Evolutionary conservation across 2,797 vertebrate genomes (phyloP).

Genomic region (Mareca penelope): DNA sequence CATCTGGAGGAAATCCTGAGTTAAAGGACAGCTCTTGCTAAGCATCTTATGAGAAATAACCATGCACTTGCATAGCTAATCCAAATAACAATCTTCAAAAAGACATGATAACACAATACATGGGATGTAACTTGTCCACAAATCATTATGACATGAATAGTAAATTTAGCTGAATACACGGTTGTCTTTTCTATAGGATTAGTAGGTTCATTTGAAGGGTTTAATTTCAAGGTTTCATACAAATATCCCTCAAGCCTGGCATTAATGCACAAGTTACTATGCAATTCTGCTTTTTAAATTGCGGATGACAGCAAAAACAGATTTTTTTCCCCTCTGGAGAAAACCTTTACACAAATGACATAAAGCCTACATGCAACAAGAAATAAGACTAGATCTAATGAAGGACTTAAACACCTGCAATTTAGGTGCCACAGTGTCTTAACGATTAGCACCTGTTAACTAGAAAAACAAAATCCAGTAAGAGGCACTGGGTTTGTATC

Average conservation of each 20-base stretch:
- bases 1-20: slow-evolving; percentile 18
- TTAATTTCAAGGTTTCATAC: slow-evolving; percentile 44
- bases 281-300: slow-evolving; percentile 38
- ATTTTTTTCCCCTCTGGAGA: background rate
- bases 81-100: slow-evolving; percentile 46
- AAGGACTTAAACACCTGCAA: background rate
- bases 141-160: slow-evolving; percentile 56
- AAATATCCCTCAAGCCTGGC: slow-evolving; percentile 28
- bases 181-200: slow-evolving; percentile 61
- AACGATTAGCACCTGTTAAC: background rate
- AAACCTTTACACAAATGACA: background rate
- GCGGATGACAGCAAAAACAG: slow-evolving; percentile 1
- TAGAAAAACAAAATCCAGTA: background rate
- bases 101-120: slow-evolving; percentile 27
- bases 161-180: slow-evolving; percentile 45
- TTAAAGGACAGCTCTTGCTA: slow-evolving; percentile 26
- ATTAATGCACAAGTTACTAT: slow-evolving; percentile 18
- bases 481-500: background rate
- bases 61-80: slow-evolving; percentile 40
- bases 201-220: slow-evolving; percentile 40
- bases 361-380: background rate
- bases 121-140: slow-evolving; percentile 17
- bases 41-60: slow-evolving; percentile 42
- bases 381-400: background rate
- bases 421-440: background rate